These are phyloP conservation scores for Nannobrachium achirus DNA, from an alignment of 2,113 vertebrate species.

Conservation along the genomic window DNA sequence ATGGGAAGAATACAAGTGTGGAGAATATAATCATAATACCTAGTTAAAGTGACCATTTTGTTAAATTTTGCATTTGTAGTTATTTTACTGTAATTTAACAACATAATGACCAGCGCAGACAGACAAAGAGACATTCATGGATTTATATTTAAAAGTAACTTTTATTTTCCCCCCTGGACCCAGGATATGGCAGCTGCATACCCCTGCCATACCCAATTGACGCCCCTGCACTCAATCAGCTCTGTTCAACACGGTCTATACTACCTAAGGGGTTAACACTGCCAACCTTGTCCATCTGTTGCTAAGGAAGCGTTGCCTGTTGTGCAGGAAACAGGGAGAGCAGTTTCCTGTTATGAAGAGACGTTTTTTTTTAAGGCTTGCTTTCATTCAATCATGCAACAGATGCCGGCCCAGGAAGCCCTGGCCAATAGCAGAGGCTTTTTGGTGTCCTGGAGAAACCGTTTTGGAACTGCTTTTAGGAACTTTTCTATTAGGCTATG, in stretches of 20 bases:
- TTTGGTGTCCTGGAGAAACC: slow-evolving; percentile 66
- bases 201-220: no score
- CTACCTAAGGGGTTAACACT: slow-evolving; percentile 84
- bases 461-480: slow-evolving; percentile 73
- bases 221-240: slow-evolving; percentile 59
- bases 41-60: no score
- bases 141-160: no score
- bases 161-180: no score
- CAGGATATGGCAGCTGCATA: no score
- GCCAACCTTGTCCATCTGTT: slow-evolving; percentile 87
- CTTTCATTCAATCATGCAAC: slow-evolving; percentile 91
- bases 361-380: slow-evolving; percentile 85
- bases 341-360: slow-evolving; percentile 98
- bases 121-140: no score
- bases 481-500: slow-evolving; percentile 53
- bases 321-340: slow-evolving; percentile 95
- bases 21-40: no score
- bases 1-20: no score
- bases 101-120: no score
- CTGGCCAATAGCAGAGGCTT: slow-evolving; percentile 75
- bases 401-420: slow-evolving; percentile 88
- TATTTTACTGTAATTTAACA: no score
- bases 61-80: no score
- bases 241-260: slow-evolving; percentile 36
- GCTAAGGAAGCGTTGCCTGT: slow-evolving; percentile 93